phyloP scores from a whole-genome alignment of 2,888 invertebrate genomes.

The Perithous albicinctus region DNA sequence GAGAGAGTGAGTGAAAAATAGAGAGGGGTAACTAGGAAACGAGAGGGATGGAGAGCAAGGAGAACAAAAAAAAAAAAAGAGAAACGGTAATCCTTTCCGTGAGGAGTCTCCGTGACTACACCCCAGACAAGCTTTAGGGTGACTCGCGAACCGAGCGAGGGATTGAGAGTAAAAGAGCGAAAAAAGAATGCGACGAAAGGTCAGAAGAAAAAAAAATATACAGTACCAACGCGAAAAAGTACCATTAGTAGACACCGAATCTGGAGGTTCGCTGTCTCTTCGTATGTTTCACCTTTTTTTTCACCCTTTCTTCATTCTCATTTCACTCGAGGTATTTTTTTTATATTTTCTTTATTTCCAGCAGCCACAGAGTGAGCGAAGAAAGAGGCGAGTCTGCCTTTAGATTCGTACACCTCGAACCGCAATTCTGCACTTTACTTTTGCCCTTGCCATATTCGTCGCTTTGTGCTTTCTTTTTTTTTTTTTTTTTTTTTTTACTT shows the following conservation, averaged over 20 bases:
- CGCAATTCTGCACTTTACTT: conserved; percentile 18
- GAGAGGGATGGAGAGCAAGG: not conserved
- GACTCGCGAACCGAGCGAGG: conserved; percentile 27
- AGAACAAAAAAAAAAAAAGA: conserved; percentile 31
- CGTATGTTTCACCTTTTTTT: conserved; percentile 36
- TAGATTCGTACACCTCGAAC: conserved; percentile 14
- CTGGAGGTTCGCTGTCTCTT: conserved; percentile 34
- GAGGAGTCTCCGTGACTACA: conserved; percentile 30
- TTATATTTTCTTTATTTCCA: conserved; percentile 32
- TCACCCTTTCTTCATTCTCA: conserved; percentile 16
- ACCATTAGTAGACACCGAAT: conserved; percentile 61
- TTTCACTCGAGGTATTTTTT: conserved; percentile 39
- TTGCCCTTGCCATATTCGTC: conserved; percentile 13
- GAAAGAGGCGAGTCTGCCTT: conserved; percentile 14
- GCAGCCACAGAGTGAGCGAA: conserved; percentile 8
- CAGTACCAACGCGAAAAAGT: conserved; percentile 54
- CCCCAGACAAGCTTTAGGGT: not conserved
- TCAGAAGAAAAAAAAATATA: conserved; percentile 26
- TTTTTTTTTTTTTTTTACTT: conserved; percentile 21
- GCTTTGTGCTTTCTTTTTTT: conserved; percentile 24
- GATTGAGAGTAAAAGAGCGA: conserved; percentile 27
- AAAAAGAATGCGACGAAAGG: conserved; percentile 19
- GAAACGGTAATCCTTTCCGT: conserved; percentile 38
- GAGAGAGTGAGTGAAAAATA: conserved; percentile 9
- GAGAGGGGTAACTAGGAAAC: not conserved